Evolutionary conservation across 2,113 vertebrate species (phyloP), one percentile per base, ranked within the genome.

Genomic region (Rhabdomys dilectus): DNA sequence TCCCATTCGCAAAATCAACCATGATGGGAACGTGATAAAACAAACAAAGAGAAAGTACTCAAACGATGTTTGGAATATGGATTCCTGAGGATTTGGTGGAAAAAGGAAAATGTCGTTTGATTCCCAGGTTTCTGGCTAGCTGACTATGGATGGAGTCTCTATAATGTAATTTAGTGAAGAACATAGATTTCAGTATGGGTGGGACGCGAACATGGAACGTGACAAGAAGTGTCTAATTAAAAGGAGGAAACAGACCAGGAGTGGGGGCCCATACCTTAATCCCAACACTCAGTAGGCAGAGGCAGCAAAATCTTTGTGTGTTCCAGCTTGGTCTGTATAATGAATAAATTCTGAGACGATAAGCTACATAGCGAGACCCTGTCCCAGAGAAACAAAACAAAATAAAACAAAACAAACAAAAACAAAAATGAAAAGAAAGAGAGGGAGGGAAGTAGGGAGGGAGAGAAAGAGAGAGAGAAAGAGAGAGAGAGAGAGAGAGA

Each of bases 401-500:
- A 81, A 58, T 4, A 45, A 75, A 29, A 16, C 2, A 26, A 56
- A 66, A 5, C 0, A 19, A 73, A 42, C 8, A 75, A 21, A 22
- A 75, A 3, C 4, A 42, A 19, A 24, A 5, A 36, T 51, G 10
- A 5, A 3, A 56, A 56, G 2, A 3, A 80, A 56, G 45, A 24
- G 42, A 26, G 4, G 7, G 53, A 6, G 36, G 17, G 21, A 17
- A 15, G 5, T 34, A 24, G 12, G 2, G 5, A 36, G 34, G 12
- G 36, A 16, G 68, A 16, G 31, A 5, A 68, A 16, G 66, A 13
- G 36, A 34, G 31, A 31, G 2, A 68, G 29, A 12, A 0, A 34
- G 31, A 13, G 1, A 34, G 31, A 2, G 2, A 62, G 8, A 29
- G 1, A 66, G 9, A 10, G 1, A 66, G 10, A 29, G 4, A 66